Base-by-base conservation (phyloP, 1,140 invertebrate species). In the Lepeophtheirus salmonis region DNA sequence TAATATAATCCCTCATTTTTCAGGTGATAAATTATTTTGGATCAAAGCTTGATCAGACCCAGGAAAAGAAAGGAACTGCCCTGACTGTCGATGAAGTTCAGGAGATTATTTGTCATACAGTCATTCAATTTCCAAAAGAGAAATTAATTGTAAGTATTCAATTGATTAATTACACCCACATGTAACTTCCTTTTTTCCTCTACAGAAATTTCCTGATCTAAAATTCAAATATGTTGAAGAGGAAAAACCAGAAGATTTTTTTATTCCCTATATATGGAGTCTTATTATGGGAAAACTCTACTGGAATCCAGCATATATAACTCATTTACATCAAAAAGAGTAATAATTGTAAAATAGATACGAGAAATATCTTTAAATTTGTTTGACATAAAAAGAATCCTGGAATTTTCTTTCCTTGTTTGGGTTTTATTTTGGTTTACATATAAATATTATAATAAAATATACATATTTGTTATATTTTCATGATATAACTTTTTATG, bases 151-250 rank as follows among this genome's bases (percentile, higher is more conserved):
- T 57, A 41, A 26, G 22, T 22, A 54, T 12, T n/a, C 10, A 12
- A 12, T 63, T 4, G n/a, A n/a, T n/a, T n/a, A n/a, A n/a, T n/a
- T 24, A 20, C 23, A 4, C 26, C 53, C 6, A 64, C 48, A 26
- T 65, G 24, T 63, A 41, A 10, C 30, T 41, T n/a, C 30, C 30
- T 41, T 41, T 41, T 41, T 41, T 41, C n/a, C n/a, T n/a, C n/a
- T 80, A 13, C 71, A 94, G 86, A 96, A 94, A 83, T 97, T 97
- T 71, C 92, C 95, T 0, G 94, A 97, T 67, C 72, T 98, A 50
- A 97, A 96, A 71, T 99, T 97, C 73, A 89, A 92, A 65, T 99
- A 99, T 69, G 92, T 98, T 0, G 95, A 98, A 75, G 95, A 98
- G 73, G 92, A 97, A 63, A 83, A 89, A 62, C 95, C 94, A 0